phyloP scores from a whole-genome alignment of 2,113 vertebrate genomes.

The Sceloporus tristichus region DNA sequence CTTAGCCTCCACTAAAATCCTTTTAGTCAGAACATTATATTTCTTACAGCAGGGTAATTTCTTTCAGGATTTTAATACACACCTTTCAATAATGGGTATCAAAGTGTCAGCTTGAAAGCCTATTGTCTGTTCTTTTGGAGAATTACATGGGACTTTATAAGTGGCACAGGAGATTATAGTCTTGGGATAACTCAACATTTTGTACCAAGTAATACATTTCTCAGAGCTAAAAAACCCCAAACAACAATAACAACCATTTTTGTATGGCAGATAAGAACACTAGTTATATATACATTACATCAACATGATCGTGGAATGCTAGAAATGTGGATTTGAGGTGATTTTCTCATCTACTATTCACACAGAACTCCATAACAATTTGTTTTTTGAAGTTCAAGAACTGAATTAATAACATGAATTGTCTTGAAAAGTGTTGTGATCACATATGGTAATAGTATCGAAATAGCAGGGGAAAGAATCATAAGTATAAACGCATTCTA shows the following conservation, averaged over 20 bases:
- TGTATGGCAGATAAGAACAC: conserved; percentile 48
- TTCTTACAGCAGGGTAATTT: conserved; percentile 67
- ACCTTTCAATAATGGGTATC: conserved; percentile 69
- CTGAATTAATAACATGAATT: conserved; percentile 65
- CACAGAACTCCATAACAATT: conserved; percentile 72
- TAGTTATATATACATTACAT: conserved; percentile 37
- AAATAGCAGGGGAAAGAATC: conserved; percentile 77
- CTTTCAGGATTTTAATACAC: conserved; percentile 62
- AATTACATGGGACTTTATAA: conserved; percentile 63
- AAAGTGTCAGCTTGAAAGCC: conserved; percentile 61
- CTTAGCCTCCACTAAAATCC: conserved; percentile 44
- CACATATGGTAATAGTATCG: conserved; percentile 79
- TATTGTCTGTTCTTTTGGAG: conserved; percentile 65
- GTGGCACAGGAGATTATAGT: conserved; percentile 65
- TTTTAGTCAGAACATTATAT: conserved; percentile 40
- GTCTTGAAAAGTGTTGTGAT: conserved; percentile 74
- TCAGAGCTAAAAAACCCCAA: conserved; percentile 57
- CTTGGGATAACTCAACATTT: conserved; percentile 55
- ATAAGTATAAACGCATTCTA: conserved; percentile 72
- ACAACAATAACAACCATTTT: conserved; percentile 43
- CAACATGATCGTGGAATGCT: conserved; percentile 62
- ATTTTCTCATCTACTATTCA: conserved; percentile 75
- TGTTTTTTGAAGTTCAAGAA: conserved; percentile 45
- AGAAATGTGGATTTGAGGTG: conserved; percentile 69
- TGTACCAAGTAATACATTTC: conserved; percentile 25